phyloP scores from a whole-genome alignment of 2,888 invertebrate species.

The Drepana falcataria region DNA sequence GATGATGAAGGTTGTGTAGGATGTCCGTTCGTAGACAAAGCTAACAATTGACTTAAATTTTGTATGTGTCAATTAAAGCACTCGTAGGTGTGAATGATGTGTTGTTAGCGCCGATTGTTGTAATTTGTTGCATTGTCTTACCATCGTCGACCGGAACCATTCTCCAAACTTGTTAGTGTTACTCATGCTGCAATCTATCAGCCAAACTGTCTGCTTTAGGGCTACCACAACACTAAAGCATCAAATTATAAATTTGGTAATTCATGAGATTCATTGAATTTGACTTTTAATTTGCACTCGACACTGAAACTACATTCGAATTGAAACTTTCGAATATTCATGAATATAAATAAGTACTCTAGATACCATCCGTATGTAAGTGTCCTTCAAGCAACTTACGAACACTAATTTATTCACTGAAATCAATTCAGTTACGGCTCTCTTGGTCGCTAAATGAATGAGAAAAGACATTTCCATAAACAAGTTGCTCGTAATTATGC shows the following conservation, averaged over 20 bases:
- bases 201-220: conserved; percentile 32
- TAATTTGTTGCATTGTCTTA: conserved; percentile 42
- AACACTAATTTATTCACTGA: neutral
- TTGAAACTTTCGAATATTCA: too few relatives aligned
- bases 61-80: neutral
- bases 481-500: neutral
- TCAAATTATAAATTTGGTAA: too few relatives aligned
- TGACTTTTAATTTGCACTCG: too few relatives aligned
- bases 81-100: conserved; percentile 1
- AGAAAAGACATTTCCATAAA: neutral
- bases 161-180: conserved; percentile 24
- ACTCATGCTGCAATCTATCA: conserved; percentile 40
- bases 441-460: neutral
- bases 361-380: too few relatives aligned
- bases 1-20: too few relatives aligned
- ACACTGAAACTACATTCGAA: too few relatives aligned
- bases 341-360: too few relatives aligned
- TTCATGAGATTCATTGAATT: too few relatives aligned
- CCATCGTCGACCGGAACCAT: conserved; percentile 17
- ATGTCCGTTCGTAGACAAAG: too few relatives aligned
- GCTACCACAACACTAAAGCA: conserved; percentile 7
- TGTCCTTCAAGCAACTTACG: neutral
- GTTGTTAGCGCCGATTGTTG: conserved; percentile 7
- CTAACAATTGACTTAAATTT: conserved; percentile 1
- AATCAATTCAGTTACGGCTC: neutral